Evolutionary conservation across 2,113 vertebrate genomes (phyloP), one percentile per base, ranked within the genome.

Genomic region (Harpagus bidentatus): DNA sequence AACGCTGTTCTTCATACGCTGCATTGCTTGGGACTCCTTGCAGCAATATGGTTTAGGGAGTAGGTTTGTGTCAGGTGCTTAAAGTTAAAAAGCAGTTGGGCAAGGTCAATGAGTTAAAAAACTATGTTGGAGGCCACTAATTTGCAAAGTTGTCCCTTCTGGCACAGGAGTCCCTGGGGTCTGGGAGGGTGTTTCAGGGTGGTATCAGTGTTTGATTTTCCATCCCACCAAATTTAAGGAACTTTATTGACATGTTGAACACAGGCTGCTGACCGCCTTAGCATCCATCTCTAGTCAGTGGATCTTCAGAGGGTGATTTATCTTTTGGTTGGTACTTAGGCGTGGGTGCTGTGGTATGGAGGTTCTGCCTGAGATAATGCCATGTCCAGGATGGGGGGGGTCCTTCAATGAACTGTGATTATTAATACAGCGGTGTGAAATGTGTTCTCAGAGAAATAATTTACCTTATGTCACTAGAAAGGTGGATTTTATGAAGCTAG

Each of bases 1-100:
- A 45, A 6, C 11, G 1, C 48, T 55, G 29, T 17, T 70, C 25
- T 56, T 50, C 2, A 0, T 11, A 15, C 11, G 1, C 18, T 7
- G 10, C 31, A 3, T 65, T 10, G 25, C 55, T 32, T 1, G 22
- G 38, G 32, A 9, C 58, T 52, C 13, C 29, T 10, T 28, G 38
- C 72, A 21, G 11, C 14, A 13, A 3, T 7, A 10, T 3, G 16
- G 16, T 55, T 36, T 66, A 34, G 45, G 52, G 52, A 36, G 20
- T 32, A 20, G 15, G n/a, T 34, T 77, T 78, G 36, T 52, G 34
- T n/a, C 1, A 2, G 28, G 10, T 71, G 56, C 65, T 50, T 63
- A 1, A 50, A 71, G 65, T 58, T 88, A 78, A 21, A 40, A 71
- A 71, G 38, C 43, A n/a, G 36, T 38, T 83, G 38, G 34, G 23